Evolutionary conservation across 2,797 vertebrate species (phyloP).

Genomic region (Adrianichthys oophorus): DNA sequence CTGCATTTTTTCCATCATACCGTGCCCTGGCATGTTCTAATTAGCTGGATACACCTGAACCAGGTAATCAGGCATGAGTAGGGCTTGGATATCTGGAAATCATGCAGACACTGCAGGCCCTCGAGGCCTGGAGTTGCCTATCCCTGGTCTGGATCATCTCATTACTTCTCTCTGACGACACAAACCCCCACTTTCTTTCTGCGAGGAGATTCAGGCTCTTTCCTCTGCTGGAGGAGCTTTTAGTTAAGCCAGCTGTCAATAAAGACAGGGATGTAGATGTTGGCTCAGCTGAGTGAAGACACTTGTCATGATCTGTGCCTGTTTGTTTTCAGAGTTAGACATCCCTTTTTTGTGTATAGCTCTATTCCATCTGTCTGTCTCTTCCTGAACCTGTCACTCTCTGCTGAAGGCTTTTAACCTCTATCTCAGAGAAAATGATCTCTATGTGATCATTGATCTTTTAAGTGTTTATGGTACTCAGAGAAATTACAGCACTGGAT

Average conservation of each 20-base stretch:
- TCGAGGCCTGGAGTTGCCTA: too few relatives aligned
- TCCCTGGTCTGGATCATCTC: constrained; percentile 1
- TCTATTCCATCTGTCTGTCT: constrained; percentile 33
- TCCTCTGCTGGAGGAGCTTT: constrained; percentile 63
- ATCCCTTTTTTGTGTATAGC: constrained; percentile 16
- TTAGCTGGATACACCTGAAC: too few relatives aligned
- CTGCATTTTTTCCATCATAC: too few relatives aligned
- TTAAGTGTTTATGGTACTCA: constrained; percentile 55
- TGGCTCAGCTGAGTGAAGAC: constrained; percentile 70
- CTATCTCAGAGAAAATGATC: constrained; percentile 80
- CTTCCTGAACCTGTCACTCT: constrained; percentile 38
- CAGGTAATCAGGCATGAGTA: too few relatives aligned
- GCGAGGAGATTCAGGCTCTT: constrained; percentile 61
- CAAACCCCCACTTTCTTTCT: constrained; percentile 8
- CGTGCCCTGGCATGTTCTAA: too few relatives aligned
- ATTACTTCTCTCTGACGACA: constrained; percentile 9
- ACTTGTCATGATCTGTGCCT: constrained; percentile 63
- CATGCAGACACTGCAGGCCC: too few relatives aligned
- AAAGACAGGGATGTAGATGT: constrained; percentile 79
- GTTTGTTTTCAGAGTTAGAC: constrained; percentile 33
- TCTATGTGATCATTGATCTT: constrained; percentile 77
- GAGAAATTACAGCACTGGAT: constrained; percentile 49
- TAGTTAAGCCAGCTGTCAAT: constrained; percentile 83
- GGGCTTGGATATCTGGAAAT: too few relatives aligned
- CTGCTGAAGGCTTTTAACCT: constrained; percentile 71